These are phyloP conservation scores for Spodoptera frugiperda DNA, from an alignment of 1,140 invertebrate species.

Conservation along the genomic window DNA sequence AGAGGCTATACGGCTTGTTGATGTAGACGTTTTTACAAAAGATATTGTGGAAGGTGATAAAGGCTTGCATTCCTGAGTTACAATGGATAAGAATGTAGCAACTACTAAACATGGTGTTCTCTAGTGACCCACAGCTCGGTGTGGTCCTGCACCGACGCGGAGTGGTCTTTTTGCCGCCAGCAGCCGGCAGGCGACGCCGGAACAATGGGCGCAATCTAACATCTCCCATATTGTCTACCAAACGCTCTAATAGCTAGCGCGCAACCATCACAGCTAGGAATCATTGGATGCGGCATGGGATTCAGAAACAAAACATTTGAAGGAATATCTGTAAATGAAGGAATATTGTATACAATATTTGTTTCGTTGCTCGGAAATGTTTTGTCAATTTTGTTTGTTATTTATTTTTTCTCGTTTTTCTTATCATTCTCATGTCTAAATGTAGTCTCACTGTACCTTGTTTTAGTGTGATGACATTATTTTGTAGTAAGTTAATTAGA, in stretches of 20 bases:
- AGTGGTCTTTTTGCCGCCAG: slow-evolving; percentile 45
- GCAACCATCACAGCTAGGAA: slow-evolving; percentile 6
- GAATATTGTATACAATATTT: too few relatives aligned
- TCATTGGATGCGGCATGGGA: neutral
- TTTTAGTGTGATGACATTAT: neutral
- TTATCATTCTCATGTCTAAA: neutral
- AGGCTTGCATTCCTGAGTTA: slow-evolving; percentile 7
- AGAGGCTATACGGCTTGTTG: too few relatives aligned
- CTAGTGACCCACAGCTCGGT: slow-evolving; percentile 37
- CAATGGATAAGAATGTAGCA: slow-evolving; percentile 31
- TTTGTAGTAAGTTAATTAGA: neutral
- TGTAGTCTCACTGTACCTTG: too few relatives aligned
- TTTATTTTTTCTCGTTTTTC: neutral
- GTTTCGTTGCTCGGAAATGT: too few relatives aligned
- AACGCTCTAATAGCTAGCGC: slow-evolving; percentile 60
- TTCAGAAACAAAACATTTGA: neutral
- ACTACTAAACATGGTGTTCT: slow-evolving; percentile 37
- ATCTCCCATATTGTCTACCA: slow-evolving; percentile 68
- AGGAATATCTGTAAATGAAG: too few relatives aligned
- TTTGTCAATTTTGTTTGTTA: neutral
- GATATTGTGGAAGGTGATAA: too few relatives aligned
- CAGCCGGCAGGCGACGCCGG: slow-evolving; percentile 43
- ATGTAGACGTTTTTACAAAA: too few relatives aligned
- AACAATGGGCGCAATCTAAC: slow-evolving; percentile 65
- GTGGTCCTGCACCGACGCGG: slow-evolving; percentile 19